A percentile compares a stretch with the other conserved stretches of the same genome.
Evolutionary conservation across 2,797 vertebrate genomes (phyloP).

Genomic region (Aldrovandia affinis): DNA sequence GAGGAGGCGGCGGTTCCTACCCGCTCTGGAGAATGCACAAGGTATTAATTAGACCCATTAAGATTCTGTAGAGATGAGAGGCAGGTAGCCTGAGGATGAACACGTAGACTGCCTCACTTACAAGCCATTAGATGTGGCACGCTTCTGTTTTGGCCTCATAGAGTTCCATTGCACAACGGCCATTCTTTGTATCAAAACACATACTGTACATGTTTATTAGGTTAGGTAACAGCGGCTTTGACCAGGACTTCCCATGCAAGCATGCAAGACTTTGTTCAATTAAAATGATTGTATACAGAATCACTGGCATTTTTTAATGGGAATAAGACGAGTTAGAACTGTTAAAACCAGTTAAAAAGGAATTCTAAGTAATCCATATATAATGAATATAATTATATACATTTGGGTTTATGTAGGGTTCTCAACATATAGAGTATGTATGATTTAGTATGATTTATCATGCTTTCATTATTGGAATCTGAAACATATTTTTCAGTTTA

Average conservation of each 20-base stretch:
- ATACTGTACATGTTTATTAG: background rate
- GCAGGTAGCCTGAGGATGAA: background rate
- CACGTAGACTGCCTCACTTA: background rate
- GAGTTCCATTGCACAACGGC: background rate
- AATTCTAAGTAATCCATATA: background rate
- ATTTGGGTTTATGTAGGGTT: background rate
- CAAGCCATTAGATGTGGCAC: background rate
- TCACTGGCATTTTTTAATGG: background rate
- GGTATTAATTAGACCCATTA: slow-evolving; percentile 7
- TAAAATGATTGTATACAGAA: background rate
- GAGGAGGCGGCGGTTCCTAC: background rate
- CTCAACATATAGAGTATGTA: no score
- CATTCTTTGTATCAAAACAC: background rate
- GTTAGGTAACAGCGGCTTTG: background rate
- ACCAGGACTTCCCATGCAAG: background rate
- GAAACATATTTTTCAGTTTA: no score
- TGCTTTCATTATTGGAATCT: no score
- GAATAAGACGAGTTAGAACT: background rate
- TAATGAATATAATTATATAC: background rate
- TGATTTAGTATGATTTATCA: no score
- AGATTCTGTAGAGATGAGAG: background rate
- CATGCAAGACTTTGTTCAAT: no score
- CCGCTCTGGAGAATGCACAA: background rate
- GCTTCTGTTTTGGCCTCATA: background rate
- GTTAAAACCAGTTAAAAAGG: no score